Base-by-base conservation (phyloP, 2,888 invertebrate genomes). In the Mythimna albipuncta region DNA sequence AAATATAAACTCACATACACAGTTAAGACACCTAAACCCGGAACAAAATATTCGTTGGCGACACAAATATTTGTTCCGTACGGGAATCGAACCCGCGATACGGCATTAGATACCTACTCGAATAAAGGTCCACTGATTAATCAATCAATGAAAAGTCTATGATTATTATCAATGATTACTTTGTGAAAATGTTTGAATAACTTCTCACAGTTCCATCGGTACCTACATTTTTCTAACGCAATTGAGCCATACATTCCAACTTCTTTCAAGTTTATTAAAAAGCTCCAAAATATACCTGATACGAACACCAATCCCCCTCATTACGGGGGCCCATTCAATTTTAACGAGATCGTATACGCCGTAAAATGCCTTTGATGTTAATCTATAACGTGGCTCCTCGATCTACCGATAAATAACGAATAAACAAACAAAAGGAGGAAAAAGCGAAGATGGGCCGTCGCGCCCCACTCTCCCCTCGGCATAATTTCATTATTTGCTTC, bases 381-480 rank as follows among this genome's bases (percentile, higher is more conserved):
- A 94, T 94, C 93, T 93, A 91, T 91, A 91, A 89, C 90, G 87
- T 88, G 87, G 89, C 87, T 88, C 89, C 89, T 88, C 91, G 92
- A 94, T 94, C 93, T 93, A 88, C 93, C 93, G 93, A 93, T 93
- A 94, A 93, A 93, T 93, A 93, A 92, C 91, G 93, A 91, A 93
- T 93, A 91, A 90, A 92, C 93, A 94, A 93, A 94, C 93, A 93
- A 93, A 90, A 89, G 83, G 86, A 89, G 89, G 87, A 90, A 91
- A 89, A 92, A 89, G 88, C 86, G 88, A 85, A 84, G 85, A 84
- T 83, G 82, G 78, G 76, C 76, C 75, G 77, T 73, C 75, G 64
- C 79, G 64, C 80, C 84, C 88, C 85, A 75, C 81, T 73, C 81
- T 80, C 73, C 82, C 70, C 83, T 83, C 77, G 81, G 87, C 85